Evolutionary conservation across 2,888 invertebrate species (phyloP), one percentile per base, ranked within the genome.

Genomic region (Tineola bisselliella): DNA sequence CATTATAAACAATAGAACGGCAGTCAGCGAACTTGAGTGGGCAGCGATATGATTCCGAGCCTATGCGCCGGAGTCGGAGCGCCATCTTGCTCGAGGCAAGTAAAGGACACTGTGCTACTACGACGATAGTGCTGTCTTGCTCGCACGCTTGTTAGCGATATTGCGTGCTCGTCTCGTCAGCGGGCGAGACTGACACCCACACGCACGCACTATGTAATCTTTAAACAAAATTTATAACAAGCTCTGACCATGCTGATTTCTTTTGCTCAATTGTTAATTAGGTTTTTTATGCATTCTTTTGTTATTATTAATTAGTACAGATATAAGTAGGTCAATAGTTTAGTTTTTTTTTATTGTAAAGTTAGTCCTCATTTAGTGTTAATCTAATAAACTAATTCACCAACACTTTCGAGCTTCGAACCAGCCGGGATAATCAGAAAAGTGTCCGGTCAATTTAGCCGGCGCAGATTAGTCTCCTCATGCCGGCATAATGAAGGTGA

Each of bases 11-110:
- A 88, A 88, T 87, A 87, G 87, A 87, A 86, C 84, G 87, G 84
- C 87, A 88, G 88, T 88, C 87, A 87, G 87, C 88, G 88, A 88
- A 88, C 88, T 88, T 88, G 88, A 90, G 90, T 90, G 88, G 89
- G 88, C 84, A 84, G 87, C 87, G 84, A 87, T 87, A 84, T 83
- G 84, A 84, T 84, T 83, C 72, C 88, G 90, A 90, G 89, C 89
- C 90, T 90, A 38, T 48, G 58, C 58, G 58, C 31, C 33, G 31
- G 33, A 31, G 33, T 54, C 12, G 54, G 48, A 58, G 75, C 84
- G 86, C 87, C 87, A 87, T 86, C 80, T 84, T 44, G 13, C 58
- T 78, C 76, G 72, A 75, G 75, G 80, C 71, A 63, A 65, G 69
- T 56, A 12, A 81, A 62, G 62, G 74, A 62, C 79, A 86, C 64